Evolutionary conservation across 2,888 invertebrate genomes (phyloP).

Genomic region (Apamea crenata): DNA sequence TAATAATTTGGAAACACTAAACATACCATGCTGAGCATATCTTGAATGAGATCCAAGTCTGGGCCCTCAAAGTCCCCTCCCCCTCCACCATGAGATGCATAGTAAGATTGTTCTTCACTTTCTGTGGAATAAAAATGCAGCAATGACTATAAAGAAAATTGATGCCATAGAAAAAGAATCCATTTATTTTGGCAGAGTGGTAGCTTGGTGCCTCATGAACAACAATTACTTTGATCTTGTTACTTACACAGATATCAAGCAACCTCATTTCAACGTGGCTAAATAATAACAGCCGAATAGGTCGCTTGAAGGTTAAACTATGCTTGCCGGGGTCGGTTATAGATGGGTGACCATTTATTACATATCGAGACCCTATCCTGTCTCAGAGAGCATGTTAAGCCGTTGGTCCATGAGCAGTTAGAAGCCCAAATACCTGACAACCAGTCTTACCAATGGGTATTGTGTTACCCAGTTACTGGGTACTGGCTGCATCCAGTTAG

Average conservation of each 20-base stretch:
- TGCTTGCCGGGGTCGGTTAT: background rate
- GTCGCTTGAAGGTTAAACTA: background rate
- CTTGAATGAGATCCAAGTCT: constrained; percentile 75
- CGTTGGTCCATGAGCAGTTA: background rate
- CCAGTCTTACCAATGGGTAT: background rate
- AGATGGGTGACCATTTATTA: background rate
- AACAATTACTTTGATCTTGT: background rate
- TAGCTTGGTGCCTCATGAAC: background rate
- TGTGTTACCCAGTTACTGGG: background rate
- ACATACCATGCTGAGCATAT: constrained; percentile 79
- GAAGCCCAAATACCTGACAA: background rate
- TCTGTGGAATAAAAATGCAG: constrained; percentile 70
- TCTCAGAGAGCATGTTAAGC: background rate
- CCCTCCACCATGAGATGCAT: constrained; percentile 61
- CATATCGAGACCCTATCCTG: background rate
- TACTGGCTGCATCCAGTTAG: background rate
- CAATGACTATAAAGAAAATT: background rate
- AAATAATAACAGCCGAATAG: background rate
- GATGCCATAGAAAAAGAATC: background rate
- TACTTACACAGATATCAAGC: background rate
- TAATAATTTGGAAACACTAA: constrained; percentile 1
- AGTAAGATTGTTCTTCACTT: constrained; percentile 74
- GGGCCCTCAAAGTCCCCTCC: constrained; percentile 70
- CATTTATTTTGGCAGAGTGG: background rate
- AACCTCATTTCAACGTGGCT: background rate